phyloP scores from a whole-genome alignment of 2,888 invertebrate species.

The Ametastegia equiseti region DNA sequence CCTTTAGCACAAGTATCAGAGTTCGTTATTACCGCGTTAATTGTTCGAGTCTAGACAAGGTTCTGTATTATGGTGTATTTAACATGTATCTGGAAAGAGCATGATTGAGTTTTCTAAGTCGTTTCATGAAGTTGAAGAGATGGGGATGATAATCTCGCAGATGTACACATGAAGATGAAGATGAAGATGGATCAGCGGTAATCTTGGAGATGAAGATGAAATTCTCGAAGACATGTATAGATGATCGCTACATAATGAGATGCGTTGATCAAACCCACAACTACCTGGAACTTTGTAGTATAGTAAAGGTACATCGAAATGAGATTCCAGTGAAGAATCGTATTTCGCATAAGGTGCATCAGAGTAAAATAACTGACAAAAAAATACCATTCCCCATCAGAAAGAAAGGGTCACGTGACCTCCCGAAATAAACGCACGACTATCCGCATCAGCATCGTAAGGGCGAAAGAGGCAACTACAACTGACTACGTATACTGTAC shows the following conservation, averaged over 20 bases:
- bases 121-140: neutral
- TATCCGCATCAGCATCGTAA: too few relatives aligned
- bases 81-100: neutral
- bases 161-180: constrained; percentile 6
- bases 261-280: neutral
- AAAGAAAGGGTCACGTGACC: neutral
- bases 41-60: neutral
- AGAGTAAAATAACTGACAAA: neutral
- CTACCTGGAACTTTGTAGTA: neutral
- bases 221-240: constrained; percentile 5
- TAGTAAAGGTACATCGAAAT: neutral
- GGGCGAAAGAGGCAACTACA: neutral
- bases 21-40: neutral
- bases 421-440: constrained; percentile 13
- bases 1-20: neutral
- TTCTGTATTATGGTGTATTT: neutral
- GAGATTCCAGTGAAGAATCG: neutral
- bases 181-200: neutral
- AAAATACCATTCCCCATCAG: neutral
- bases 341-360: neutral
- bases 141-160: constrained; percentile 4
- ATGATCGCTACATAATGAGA: neutral
- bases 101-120: neutral
- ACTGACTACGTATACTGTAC: neutral
- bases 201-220: neutral